These are phyloP conservation scores for Calonectris borealis DNA, from an alignment of 2,113 vertebrate species.

Conservation along the genomic window DNA sequence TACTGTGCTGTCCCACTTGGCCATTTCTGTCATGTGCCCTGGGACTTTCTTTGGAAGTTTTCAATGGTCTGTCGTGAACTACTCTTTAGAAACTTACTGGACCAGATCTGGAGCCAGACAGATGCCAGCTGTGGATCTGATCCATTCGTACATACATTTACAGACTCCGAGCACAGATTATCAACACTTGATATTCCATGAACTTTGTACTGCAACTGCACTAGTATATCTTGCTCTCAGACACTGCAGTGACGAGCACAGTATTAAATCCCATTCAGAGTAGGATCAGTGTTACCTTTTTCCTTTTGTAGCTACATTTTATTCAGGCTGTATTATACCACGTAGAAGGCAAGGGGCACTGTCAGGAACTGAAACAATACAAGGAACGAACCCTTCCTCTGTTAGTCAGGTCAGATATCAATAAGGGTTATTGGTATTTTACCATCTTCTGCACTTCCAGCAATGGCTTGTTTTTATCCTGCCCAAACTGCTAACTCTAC, in stretches of 20 bases:
- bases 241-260: neutral
- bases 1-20: slow-evolving; percentile 47
- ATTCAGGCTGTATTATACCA: neutral
- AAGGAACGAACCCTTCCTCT: neutral
- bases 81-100: slow-evolving; percentile 58
- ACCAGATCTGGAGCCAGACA: slow-evolving; percentile 59
- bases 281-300: neutral
- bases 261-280: neutral
- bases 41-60: slow-evolving; percentile 51
- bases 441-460: neutral
- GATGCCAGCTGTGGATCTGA: slow-evolving; percentile 61
- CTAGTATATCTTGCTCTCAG: neutral
- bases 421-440: neutral
- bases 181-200: slow-evolving; percentile 34
- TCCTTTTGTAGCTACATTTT: neutral
- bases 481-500: neutral
- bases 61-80: slow-evolving; percentile 57
- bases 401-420: neutral
- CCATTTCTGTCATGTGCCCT: slow-evolving; percentile 55
- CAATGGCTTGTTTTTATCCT: neutral
- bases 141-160: slow-evolving; percentile 37
- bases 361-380: neutral
- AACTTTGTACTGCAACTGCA: slow-evolving; percentile 26
- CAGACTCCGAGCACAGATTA: slow-evolving; percentile 25
- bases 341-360: neutral